These are phyloP conservation scores for Lacerta viridis DNA, from an alignment of 2,797 vertebrate genomes.

Conservation along the genomic window DNA sequence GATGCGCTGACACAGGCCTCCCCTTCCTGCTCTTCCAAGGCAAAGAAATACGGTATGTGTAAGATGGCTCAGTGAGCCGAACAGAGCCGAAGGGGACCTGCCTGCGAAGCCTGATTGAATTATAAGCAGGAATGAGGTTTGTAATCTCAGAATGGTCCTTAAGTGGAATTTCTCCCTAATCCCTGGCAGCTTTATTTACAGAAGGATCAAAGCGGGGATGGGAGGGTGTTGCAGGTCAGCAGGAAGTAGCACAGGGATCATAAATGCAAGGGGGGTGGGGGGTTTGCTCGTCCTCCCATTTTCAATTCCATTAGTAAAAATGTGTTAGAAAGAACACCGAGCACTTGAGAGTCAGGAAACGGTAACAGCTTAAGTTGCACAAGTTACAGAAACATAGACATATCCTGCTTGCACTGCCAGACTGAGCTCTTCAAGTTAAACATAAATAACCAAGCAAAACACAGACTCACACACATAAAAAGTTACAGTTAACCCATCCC, in stretches of 20 bases:
- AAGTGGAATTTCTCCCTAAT: slow-evolving; percentile 36
- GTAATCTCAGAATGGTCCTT: slow-evolving; percentile 32
- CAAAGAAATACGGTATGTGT: neutral
- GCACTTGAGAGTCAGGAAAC: slow-evolving; percentile 16
- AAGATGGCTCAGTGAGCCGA: neutral
- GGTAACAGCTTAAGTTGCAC: neutral
- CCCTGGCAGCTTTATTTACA: neutral
- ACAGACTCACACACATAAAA: neutral
- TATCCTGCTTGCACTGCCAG: slow-evolving; percentile 3
- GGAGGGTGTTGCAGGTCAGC: slow-evolving; percentile 11
- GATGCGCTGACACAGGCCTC: neutral
- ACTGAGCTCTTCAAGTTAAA: neutral
- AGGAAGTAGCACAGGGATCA: neutral
- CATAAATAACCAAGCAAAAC: neutral
- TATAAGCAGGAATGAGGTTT: neutral
- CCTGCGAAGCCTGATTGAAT: neutral
- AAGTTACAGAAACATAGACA: slow-evolving; percentile 9
- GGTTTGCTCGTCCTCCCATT: neutral
- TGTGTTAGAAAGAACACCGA: neutral
- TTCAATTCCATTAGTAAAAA: slow-evolving; percentile 24
- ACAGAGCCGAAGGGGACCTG: neutral
- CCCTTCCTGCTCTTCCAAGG: neutral
- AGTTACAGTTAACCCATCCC: neutral
- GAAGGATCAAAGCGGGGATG: slow-evolving; percentile 8
- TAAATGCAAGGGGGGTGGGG: neutral